Conservation (phyloP, 30 jellyfish, hydroid and myxozoan genomes). For the Aurelia coerulea region DNA sequence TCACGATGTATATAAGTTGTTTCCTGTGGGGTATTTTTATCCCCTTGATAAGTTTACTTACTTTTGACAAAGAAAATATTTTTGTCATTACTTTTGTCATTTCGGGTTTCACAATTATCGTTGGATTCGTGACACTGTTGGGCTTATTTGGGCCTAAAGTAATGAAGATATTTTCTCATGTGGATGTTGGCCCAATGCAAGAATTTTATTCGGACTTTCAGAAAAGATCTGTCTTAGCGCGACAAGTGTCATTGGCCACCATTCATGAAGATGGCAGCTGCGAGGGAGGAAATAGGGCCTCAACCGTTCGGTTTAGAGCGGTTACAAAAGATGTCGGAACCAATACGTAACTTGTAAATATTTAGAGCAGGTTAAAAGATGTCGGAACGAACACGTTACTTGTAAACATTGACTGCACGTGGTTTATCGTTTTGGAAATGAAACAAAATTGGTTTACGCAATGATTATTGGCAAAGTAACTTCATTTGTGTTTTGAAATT, state of each 20-base stretch:
- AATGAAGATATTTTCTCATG: conserved; percentile 38
- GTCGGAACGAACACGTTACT: not conserved
- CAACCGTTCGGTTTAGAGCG: not conserved
- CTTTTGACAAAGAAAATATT: conserved; percentile 40
- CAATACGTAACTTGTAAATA: conserved; percentile 8
- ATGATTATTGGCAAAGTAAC: no score
- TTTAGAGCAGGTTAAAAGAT: no score
- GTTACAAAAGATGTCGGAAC: conserved; percentile 38
- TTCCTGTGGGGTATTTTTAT: conserved; percentile 79
- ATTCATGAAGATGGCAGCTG: not conserved
- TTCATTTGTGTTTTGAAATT: no score
- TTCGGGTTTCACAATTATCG: conserved; percentile 53
- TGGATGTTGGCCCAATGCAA: conserved; percentile 21
- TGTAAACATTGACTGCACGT: no score
- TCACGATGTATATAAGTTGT: conserved; percentile 93
- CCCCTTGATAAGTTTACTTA: conserved; percentile 42
- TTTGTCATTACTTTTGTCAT: conserved; percentile 48
- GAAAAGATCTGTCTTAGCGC: not conserved
- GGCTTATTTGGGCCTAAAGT: conserved; percentile 90
- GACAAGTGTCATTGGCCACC: not conserved
- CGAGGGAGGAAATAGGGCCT: not conserved
- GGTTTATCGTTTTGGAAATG: no score
- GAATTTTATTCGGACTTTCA: conserved; percentile 38
- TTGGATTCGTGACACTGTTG: conserved; percentile 77
- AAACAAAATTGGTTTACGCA: no score